Evolutionary conservation across 2,113 vertebrate species (phyloP), one percentile per base, ranked within the genome.

Genomic region (Mesocricetus auratus): DNA sequence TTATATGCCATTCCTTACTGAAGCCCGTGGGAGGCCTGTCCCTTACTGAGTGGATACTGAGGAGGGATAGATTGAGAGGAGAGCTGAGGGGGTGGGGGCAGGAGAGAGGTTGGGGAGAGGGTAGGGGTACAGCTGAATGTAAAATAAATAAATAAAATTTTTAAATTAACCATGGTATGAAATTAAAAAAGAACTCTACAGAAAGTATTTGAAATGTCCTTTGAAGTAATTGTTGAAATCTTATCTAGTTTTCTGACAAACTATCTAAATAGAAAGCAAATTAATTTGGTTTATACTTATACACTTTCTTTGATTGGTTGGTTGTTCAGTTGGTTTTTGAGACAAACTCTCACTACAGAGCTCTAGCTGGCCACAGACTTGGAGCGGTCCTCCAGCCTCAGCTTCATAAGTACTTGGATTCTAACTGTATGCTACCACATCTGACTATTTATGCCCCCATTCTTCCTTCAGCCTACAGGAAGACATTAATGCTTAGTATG

Each of bases 271-370:
- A 15, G 21, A 94, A 87, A 94, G 64, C 75, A 39, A 92, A 39
- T 56, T 95, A 47, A 95, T 71, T 87, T 97, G 53, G 93, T 94
- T 89, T 90, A 39, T 53, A 3, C 24, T 88, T 39, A 56, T 39
- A 31, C 19, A 9, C 15, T 88, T 73, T 88, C 21, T 31, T 88
- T 47, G 26, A 8, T 47, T 66, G 11, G 1, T 8, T 82, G n/a
- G 1, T 50, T 68, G 31, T 9, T 69, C 69, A n/a, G 24, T 69
- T 50, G 69, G 3, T 26, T 56, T 50, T 56, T 71, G 33, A 39
- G 3, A 56, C 47, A 87, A 26, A 39, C 5, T 69, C 36, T 60
- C 22, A n/a, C 22, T 88, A 42, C 31, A 39, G 17, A 39, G 47
- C 68, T 58, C 50, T 73, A 24, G 22, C 50, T 31, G 86, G 7